phyloP scores from a whole-genome alignment of 2,113 vertebrate species.

The Macaca fascicularis region DNA sequence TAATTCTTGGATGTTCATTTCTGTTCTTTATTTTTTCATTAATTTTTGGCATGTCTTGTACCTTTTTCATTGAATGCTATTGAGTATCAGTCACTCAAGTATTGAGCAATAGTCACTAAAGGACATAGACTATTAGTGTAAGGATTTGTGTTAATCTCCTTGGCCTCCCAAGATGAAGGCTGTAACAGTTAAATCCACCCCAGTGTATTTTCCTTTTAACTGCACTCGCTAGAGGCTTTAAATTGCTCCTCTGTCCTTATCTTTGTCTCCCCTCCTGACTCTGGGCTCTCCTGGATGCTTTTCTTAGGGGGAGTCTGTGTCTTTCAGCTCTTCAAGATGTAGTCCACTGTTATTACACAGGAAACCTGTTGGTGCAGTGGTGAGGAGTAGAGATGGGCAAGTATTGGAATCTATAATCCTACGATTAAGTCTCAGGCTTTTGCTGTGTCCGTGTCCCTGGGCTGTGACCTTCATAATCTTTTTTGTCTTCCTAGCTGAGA shows the following conservation, averaged over 20 bases:
- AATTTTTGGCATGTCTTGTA: background rate
- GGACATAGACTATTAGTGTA: too few species aligned
- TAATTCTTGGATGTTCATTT: background rate
- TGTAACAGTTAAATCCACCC: too few species aligned
- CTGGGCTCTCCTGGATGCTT: background rate
- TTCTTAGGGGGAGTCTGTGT: background rate
- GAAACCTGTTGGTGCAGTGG: background rate
- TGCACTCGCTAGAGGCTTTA: background rate
- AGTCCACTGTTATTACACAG: background rate
- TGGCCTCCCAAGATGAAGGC: background rate
- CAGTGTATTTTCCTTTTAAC: background rate
- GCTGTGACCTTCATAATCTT: background rate
- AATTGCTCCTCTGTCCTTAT: background rate
- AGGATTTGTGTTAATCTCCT: background rate
- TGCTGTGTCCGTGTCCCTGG: accelerated
- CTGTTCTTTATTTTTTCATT: background rate
- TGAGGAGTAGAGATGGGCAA: background rate
- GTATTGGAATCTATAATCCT: background rate
- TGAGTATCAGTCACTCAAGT: background rate
- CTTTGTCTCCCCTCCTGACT: background rate
- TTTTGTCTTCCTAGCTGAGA: background rate
- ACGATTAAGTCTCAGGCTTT: background rate
- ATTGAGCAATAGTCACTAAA: background rate
- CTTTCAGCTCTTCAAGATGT: background rate
- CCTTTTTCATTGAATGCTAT: background rate